Evolutionary conservation across 92 coral and sea anemone species (phyloP).

Genomic region (Anthopleura xanthogrammica): DNA sequence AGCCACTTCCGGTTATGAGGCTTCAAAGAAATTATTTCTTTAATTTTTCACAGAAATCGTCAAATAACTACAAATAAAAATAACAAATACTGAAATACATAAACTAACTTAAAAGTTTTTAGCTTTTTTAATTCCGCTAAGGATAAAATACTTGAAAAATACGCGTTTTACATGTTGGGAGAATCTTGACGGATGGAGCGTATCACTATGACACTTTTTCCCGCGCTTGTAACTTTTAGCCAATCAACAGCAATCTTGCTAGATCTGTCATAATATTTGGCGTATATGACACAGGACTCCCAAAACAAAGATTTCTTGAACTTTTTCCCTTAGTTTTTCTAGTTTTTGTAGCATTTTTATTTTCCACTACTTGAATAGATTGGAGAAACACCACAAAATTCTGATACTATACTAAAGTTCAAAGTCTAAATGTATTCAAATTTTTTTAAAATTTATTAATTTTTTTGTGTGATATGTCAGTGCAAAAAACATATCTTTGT

Average conservation of each 20-base stretch:
- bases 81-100: background rate
- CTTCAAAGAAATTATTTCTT: background rate
- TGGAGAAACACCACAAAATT: too few species aligned
- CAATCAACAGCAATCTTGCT: background rate
- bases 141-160: background rate
- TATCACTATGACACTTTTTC: background rate
- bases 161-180: background rate
- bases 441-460: too few species aligned
- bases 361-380: too few species aligned
- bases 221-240: background rate
- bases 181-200: background rate
- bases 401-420: too few species aligned
- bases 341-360: too few species aligned
- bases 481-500: too few species aligned
- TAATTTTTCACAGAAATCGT: background rate
- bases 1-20: background rate
- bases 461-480: too few species aligned
- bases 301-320: background rate
- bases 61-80: background rate
- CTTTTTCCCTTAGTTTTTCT: background rate
- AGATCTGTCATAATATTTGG: background rate
- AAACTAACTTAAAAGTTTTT: background rate
- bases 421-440: too few species aligned
- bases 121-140: background rate
- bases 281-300: background rate